phyloP scores from a whole-genome alignment of 2,888 invertebrate species.

The Orthosia gothica region DNA sequence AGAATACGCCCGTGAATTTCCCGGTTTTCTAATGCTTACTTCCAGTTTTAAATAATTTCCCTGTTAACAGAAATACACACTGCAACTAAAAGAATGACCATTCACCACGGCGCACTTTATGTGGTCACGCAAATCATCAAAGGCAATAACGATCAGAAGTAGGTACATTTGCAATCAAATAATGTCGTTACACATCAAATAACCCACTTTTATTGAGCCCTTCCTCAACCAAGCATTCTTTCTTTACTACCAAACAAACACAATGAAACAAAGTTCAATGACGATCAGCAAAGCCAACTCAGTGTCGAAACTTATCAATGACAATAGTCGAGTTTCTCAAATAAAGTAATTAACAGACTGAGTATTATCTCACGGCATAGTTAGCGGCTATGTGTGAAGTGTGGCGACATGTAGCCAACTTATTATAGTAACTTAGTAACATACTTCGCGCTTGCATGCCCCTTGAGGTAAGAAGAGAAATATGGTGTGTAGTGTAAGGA shows the following conservation, averaged over 20 bases:
- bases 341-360: conserved; percentile 44
- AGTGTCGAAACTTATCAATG: conserved; percentile 40
- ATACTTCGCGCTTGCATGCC: neutral
- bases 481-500: too few relatives aligned
- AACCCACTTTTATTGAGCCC: conserved; percentile 33
- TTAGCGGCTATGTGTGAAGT: conserved; percentile 31
- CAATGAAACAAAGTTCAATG: conserved; percentile 45
- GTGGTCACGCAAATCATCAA: too few relatives aligned
- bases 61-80: too few relatives aligned
- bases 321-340: conserved; percentile 50
- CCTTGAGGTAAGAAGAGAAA: neutral
- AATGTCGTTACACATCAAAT: neutral
- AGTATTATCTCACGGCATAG: conserved; percentile 42
- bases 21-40: neutral
- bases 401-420: conserved; percentile 16
- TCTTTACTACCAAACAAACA: neutral
- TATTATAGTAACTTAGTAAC: neutral
- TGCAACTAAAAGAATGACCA: too few relatives aligned
- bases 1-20: neutral
- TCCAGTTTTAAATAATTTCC: neutral
- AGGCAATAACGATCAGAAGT: too few relatives aligned
- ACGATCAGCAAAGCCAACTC: neutral
- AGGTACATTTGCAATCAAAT: neutral
- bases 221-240: conserved; percentile 9
- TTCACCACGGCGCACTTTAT: neutral